Conservation (phyloP, 2,113 vertebrate genomes). For the Gobius niger region DNA sequence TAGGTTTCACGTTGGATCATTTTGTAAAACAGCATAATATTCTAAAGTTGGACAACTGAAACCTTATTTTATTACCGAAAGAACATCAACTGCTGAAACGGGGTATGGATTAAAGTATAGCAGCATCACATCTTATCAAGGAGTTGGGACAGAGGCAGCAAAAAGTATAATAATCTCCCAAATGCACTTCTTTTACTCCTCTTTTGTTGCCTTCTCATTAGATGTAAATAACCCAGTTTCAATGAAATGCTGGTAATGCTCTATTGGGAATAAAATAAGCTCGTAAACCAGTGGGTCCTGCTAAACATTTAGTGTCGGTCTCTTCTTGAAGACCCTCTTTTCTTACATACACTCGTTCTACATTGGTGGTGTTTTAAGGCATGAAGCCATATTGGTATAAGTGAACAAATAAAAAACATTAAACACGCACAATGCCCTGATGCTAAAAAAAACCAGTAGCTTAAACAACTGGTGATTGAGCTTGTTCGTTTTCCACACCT, state of each 20-base stretch:
- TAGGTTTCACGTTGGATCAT: background rate
- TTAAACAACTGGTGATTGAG: slow-evolving; percentile 67
- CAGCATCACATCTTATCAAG: too few species aligned
- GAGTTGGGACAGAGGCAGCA: too few species aligned
- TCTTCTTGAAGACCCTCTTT: too few species aligned
- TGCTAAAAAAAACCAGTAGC: slow-evolving; percentile 60
- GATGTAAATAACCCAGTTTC: too few species aligned
- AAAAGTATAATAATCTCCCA: too few species aligned
- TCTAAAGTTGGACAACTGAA: too few species aligned
- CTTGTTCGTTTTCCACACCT: slow-evolving; percentile 67
- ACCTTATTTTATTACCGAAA: too few species aligned
- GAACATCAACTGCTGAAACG: background rate
- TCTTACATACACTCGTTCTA: slow-evolving; percentile 40
- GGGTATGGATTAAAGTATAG: too few species aligned
- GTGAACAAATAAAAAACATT: slow-evolving; percentile 40
- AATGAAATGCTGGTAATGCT: background rate
- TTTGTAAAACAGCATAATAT: background rate
- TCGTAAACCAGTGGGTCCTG: too few species aligned
- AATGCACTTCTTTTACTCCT: too few species aligned
- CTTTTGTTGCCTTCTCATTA: too few species aligned
- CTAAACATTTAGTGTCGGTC: too few species aligned
- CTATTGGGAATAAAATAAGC: background rate
- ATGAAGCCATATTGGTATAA: slow-evolving; percentile 47
- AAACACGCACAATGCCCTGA: slow-evolving; percentile 40
- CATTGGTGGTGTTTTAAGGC: slow-evolving; percentile 70